A percentile compares a stretch with the other conserved stretches of the same genome.
phyloP scores from a whole-genome alignment of 2,888 invertebrate species.

The Zeuzera pyrina region DNA sequence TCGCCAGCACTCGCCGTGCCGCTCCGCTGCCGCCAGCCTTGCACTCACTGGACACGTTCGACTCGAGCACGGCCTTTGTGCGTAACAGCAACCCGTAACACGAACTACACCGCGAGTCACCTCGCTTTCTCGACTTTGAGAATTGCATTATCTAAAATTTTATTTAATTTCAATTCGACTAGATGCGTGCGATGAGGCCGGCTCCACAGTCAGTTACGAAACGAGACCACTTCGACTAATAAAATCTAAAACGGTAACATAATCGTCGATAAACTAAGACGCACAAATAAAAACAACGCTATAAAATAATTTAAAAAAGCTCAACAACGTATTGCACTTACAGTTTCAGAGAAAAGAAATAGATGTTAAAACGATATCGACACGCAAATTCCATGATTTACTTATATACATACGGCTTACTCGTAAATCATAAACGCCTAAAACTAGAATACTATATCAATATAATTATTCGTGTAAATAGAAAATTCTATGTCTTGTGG shows the following conservation, averaged over 20 bases:
- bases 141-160: neutral
- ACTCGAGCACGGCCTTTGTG: conserved; percentile 21
- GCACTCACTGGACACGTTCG: conserved; percentile 19
- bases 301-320: conserved; percentile 57
- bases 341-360: conserved; percentile 51
- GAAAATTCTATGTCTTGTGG: conserved; percentile 70
- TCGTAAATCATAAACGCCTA: conserved; percentile 67
- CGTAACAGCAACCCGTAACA: conserved; percentile 14
- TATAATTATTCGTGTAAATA: conserved; percentile 74
- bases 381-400: conserved; percentile 26
- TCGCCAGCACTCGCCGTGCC: no score
- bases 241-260: conserved; percentile 17
- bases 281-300: conserved; percentile 40
- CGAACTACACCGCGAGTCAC: conserved; percentile 14
- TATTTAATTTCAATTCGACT: conserved; percentile 5
- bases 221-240: conserved; percentile 4
- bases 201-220: conserved; percentile 24
- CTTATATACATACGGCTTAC: conserved; percentile 47
- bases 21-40: conserved; percentile 23
- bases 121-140: no score
- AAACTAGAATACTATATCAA: conserved; percentile 73
- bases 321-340: conserved; percentile 67
- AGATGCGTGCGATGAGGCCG: conserved; percentile 24
- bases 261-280: conserved; percentile 26
- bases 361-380: conserved; percentile 37